Evolutionary conservation across 2,797 vertebrate genomes (phyloP).

Genomic region (Danio jaintianensis): DNA sequence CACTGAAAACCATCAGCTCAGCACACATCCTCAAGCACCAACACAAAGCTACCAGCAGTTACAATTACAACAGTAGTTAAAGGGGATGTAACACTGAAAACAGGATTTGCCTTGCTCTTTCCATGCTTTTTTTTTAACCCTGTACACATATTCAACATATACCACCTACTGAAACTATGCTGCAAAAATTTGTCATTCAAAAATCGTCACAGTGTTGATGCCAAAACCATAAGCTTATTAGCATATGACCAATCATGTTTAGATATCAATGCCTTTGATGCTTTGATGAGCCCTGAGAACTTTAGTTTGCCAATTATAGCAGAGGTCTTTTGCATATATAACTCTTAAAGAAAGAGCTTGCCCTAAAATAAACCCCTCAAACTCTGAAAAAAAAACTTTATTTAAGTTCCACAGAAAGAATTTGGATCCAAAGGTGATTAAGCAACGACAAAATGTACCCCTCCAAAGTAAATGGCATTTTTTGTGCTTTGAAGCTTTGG

Average conservation of each 20-base stretch:
- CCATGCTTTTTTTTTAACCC: background rate
- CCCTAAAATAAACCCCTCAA: background rate
- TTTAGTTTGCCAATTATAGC: background rate
- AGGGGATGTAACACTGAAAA: background rate
- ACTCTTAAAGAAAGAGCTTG: background rate
- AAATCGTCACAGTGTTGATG: background rate
- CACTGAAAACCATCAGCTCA: background rate
- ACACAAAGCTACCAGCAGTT: background rate
- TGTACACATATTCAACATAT: background rate
- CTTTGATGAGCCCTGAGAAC: background rate
- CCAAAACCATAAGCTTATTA: background rate
- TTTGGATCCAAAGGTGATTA: too few relatives aligned
- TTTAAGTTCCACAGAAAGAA: too few relatives aligned
- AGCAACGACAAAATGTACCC: too few relatives aligned
- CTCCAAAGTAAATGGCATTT: too few relatives aligned
- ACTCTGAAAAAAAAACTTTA: too few relatives aligned
- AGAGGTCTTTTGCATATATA: background rate
- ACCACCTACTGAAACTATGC: background rate
- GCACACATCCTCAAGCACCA: slow-evolving; percentile 9
- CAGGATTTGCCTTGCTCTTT: background rate
- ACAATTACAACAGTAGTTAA: background rate
- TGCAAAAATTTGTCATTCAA: background rate
- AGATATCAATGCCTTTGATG: background rate
- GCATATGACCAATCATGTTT: background rate
- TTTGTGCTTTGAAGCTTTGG: too few relatives aligned